Base-by-base conservation (phyloP, 2,113 vertebrate genomes). In the Amazona guildingii region DNA sequence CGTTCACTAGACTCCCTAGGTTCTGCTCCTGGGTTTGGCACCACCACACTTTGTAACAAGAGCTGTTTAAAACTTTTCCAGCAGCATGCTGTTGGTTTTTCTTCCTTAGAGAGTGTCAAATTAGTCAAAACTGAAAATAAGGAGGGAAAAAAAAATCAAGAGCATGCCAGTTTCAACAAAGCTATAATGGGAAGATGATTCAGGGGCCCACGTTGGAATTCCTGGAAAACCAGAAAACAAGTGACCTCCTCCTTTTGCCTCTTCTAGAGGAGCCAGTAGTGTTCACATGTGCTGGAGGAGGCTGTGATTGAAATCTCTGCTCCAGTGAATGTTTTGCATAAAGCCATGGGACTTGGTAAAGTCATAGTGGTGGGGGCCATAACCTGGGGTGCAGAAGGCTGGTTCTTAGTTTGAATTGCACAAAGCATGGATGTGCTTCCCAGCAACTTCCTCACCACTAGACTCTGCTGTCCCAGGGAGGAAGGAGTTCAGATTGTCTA, bases 1-100 rank as follows among this genome's bases (percentile, higher is more conserved):
- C 11, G 3, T 63, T 93, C 6, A 3, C 33, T 66, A 27, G 49
- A 27, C n/a, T 85, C 69, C 66, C 76, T 69, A 31, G 35, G 37
- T 96, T 72, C 76, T 90, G 90, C 86, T 96, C 64, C 86, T 94
- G 80, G 51, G 55, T 96, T 93, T 95, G 90, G 79, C 86, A 94
- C 73, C 0, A 0, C 76, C 0, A 0, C 1, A 1, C 79, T 86
- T 93, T 75, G 92, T 83, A 94, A 91, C n/a, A 79, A 76, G 78
- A 95, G 70, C 44, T 20, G 11, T 41, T 92, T n/a, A 87, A 92
- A 88, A 94, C 31, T 77, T 91, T 92, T 96, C 94, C 87, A 94
- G 67, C 78, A 95, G 87, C 15, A 9, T 66, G 21, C 41, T 85
- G 51, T 95, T 95, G 73, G 9, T 90, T 92, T 95, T 87, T 79